phyloP scores from a whole-genome alignment of 2,113 vertebrate genomes.

The Anoura caudifer region DNA sequence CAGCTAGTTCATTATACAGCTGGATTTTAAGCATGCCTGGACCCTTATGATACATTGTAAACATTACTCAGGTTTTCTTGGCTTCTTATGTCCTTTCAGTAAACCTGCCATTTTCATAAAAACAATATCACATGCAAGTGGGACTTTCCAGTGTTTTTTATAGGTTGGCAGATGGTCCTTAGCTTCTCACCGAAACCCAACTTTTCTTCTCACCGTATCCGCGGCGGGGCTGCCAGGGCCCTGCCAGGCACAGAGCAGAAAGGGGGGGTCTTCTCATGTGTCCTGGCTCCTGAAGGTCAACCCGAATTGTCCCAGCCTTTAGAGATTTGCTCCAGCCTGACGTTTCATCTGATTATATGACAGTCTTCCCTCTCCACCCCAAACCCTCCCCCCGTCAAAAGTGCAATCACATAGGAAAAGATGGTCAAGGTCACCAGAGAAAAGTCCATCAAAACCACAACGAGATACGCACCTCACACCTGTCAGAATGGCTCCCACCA shows the following conservation, averaged over 20 bases:
- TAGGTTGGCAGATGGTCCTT: background rate
- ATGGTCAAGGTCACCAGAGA: background rate
- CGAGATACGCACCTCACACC: background rate
- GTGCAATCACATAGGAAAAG: background rate
- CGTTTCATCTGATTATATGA: background rate
- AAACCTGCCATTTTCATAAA: slow-evolving; percentile 28
- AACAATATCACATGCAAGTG: background rate
- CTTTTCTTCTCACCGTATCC: background rate
- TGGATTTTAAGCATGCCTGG: background rate
- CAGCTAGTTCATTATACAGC: background rate
- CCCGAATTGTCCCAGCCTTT: background rate
- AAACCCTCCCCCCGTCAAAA: background rate
- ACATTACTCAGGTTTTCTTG: slow-evolving; percentile 39
- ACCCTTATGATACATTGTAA: background rate
- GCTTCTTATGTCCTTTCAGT: background rate
- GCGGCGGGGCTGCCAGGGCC: accelerated
- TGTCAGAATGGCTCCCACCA: background rate
- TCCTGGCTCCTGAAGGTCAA: background rate
- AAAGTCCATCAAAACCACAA: background rate
- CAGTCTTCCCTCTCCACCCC: background rate
- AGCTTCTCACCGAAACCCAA: background rate
- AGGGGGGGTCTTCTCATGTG: background rate
- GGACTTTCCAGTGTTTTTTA: slow-evolving; percentile 51
- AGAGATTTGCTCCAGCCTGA: background rate
- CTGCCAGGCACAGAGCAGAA: background rate